Conservation (phyloP, 2,888 invertebrate genomes). For the Leucophora obtusa region DNA sequence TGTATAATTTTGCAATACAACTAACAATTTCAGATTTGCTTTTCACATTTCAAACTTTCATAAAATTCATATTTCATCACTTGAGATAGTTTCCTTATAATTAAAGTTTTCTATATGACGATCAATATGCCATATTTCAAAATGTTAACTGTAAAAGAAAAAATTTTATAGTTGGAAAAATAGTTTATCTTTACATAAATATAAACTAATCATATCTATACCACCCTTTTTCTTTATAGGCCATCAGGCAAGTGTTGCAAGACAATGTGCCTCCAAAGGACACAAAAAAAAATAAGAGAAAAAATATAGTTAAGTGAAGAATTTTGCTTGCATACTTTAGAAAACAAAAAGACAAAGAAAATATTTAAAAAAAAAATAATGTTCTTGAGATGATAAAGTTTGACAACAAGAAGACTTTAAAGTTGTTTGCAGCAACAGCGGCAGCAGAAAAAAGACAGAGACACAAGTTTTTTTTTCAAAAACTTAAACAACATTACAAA, state of each 20-base stretch:
- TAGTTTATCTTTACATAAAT: too few species aligned
- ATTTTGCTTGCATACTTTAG: slow-evolving; percentile 8
- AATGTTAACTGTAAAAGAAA: too few species aligned
- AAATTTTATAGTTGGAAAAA: too few species aligned
- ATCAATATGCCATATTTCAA: too few species aligned
- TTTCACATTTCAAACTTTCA: too few species aligned
- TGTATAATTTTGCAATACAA: too few species aligned
- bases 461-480: slow-evolving; percentile 4
- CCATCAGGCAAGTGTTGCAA: not conserved
- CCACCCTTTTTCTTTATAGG: not conserved
- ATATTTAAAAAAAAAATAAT: not conserved
- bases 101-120: too few species aligned
- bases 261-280: not conserved
- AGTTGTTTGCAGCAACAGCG: not conserved
- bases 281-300: not conserved
- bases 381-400: slow-evolving; percentile 21
- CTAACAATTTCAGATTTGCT: too few species aligned
- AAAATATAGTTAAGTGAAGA: not conserved
- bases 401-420: slow-evolving; percentile 10
- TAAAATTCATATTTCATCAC: too few species aligned
- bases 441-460: not conserved
- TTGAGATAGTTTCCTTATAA: too few species aligned
- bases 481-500: slow-evolving; percentile 18
- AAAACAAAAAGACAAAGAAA: slow-evolving; percentile 13
- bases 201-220: too few species aligned